Conservation (phyloP, 37 sponge, comb jelly and placozoan genomes). For the Axinella damicornis region DNA sequence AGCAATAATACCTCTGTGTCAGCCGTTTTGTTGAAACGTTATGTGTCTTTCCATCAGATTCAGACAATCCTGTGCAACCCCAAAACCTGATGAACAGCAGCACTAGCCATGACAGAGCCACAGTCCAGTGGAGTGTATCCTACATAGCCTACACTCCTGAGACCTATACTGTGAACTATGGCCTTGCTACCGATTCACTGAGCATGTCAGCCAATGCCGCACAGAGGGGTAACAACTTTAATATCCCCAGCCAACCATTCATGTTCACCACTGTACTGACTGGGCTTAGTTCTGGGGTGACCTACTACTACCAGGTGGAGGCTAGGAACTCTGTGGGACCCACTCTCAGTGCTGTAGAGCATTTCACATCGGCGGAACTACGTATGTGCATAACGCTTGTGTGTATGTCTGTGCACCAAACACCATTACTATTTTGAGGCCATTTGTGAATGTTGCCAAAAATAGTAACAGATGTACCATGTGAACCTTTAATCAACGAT, state of each 20-base stretch:
- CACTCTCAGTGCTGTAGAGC: neutral
- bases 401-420: too few relatives aligned
- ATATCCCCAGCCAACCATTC: neutral
- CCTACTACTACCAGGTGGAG: slow-evolving; percentile 24
- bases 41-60: slow-evolving; percentile 21
- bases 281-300: too few relatives aligned
- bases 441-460: too few relatives aligned
- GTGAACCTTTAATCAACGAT: too few relatives aligned
- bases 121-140: slow-evolving; percentile 46
- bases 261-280: too few relatives aligned
- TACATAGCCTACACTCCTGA: slow-evolving; percentile 53
- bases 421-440: too few relatives aligned
- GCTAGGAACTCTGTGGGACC: slow-evolving; percentile 26
- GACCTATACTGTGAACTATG: slow-evolving; percentile 52
- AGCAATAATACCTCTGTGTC: too few relatives aligned
- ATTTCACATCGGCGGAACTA: slow-evolving; percentile 16
- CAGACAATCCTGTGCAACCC: neutral
- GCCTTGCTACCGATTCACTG: neutral
- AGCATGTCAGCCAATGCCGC: too few relatives aligned
- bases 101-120: slow-evolving; percentile 13
- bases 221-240: too few relatives aligned
- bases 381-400: neutral
- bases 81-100: neutral
- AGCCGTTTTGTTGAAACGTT: too few relatives aligned
- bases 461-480: too few relatives aligned